Conservation (phyloP, 2,888 invertebrate genomes). For the Aleiodes alternator region DNA sequence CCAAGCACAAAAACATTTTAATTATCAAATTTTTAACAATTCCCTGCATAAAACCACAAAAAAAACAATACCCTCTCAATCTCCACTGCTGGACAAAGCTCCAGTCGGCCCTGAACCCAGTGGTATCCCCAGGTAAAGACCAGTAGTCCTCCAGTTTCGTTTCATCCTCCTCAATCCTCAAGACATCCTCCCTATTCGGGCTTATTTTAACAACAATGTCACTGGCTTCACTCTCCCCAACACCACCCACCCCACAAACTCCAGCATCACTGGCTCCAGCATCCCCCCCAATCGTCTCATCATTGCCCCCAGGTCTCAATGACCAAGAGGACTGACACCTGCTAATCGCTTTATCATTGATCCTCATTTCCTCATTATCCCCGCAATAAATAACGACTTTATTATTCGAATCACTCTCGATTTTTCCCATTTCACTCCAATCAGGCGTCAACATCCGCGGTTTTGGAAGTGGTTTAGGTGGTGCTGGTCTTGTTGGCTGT, state of each 20-base stretch:
- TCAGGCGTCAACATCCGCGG: slow-evolving; percentile 28
- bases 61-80: slow-evolving; percentile 77
- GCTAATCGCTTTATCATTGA: slow-evolving; percentile 40
- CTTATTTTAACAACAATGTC: slow-evolving; percentile 80
- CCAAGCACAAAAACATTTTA: no score
- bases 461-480: slow-evolving; percentile 68
- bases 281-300: slow-evolving; percentile 25
- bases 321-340: slow-evolving; percentile 43
- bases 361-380: slow-evolving; percentile 77
- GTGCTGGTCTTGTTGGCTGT: slow-evolving; percentile 76
- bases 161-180: slow-evolving; percentile 73
- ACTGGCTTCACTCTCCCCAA: slow-evolving; percentile 37
- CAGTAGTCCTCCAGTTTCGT: slow-evolving; percentile 70
- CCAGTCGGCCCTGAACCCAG: slow-evolving; percentile 81
- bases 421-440: slow-evolving; percentile 53
- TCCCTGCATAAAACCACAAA: no score
- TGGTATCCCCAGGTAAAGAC: slow-evolving; percentile 75
- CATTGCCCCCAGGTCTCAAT: slow-evolving; percentile 31
- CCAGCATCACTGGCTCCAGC: slow-evolving; percentile 23
- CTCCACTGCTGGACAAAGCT: slow-evolving; percentile 86
- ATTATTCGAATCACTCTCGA: slow-evolving; percentile 74
- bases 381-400: slow-evolving; percentile 86
- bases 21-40: no score
- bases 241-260: slow-evolving; percentile 19
- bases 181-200: slow-evolving; percentile 72